These are phyloP conservation scores for Pituophis catenifer DNA, from an alignment of 2,113 vertebrate genomes.

Conservation along the genomic window DNA sequence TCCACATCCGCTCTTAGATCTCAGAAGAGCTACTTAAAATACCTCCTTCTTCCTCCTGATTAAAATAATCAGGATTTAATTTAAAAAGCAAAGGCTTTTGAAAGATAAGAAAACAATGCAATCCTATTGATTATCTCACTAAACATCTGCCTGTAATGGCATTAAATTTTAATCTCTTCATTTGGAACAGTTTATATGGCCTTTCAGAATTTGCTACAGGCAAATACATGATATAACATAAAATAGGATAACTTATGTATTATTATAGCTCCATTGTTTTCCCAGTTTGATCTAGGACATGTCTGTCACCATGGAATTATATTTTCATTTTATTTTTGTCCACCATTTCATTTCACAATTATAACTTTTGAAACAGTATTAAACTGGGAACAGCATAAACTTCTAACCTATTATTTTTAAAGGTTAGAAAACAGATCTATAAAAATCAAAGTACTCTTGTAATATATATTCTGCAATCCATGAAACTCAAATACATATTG, in stretches of 20 bases:
- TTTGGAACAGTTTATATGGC: neutral
- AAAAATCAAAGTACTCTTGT: neutral
- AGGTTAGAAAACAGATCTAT: neutral
- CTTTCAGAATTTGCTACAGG: conserved; percentile 16
- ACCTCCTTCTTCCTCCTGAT: neutral
- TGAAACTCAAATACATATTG: neutral
- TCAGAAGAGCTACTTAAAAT: neutral
- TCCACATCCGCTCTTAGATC: neutral
- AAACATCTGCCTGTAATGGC: neutral
- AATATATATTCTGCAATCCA: neutral
- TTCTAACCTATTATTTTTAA: neutral
- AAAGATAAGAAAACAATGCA: neutral
- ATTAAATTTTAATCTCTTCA: conserved; percentile 5
- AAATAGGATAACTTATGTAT: neutral
- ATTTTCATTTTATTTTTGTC: neutral
- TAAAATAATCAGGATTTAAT: neutral
- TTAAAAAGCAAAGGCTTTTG: neutral
- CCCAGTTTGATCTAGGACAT: neutral
- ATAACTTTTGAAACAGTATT: neutral
- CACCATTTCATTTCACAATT: neutral
- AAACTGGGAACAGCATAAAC: neutral
- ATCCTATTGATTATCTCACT: neutral
- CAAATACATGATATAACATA: neutral
- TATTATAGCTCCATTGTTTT: conserved; percentile 1
- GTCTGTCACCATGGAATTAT: neutral